These are phyloP conservation scores for Petrocephalus sullivani DNA, from an alignment of 2,797 vertebrate genomes.

Conservation along the genomic window DNA sequence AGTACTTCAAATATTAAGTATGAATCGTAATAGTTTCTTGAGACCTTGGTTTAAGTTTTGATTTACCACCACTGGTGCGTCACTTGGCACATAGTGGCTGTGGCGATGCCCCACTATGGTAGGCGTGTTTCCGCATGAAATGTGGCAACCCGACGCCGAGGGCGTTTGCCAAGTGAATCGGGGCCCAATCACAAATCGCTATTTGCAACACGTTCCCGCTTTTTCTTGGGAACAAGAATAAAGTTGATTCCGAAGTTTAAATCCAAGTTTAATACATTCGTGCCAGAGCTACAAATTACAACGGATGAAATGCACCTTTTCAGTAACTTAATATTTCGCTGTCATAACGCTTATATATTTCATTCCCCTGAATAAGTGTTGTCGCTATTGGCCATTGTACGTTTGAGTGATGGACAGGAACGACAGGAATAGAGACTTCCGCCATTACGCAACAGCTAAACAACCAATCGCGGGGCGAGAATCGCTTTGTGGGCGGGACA, in stretches of 20 bases:
- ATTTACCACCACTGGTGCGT: too few relatives aligned
- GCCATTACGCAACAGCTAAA: background rate
- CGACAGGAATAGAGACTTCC: background rate
- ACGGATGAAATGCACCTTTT: background rate
- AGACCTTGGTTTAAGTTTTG: too few relatives aligned
- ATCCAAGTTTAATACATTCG: background rate
- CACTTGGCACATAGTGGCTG: too few relatives aligned
- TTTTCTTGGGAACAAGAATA: background rate
- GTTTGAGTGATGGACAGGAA: conserved; percentile 29
- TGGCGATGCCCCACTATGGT: too few relatives aligned
- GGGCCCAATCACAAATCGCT: background rate
- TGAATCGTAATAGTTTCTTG: too few relatives aligned
- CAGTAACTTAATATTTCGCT: background rate
- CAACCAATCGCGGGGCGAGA: conserved; percentile 42
- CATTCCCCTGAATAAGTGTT: background rate
- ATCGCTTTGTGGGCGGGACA: background rate
- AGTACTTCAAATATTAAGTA: too few relatives aligned
- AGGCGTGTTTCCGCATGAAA: too few relatives aligned
- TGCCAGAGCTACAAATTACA: background rate
- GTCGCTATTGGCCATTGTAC: background rate
- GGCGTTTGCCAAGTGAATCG: background rate
- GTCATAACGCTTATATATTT: background rate
- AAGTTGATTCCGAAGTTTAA: background rate
- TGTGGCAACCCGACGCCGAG: background rate
- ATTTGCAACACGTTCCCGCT: background rate